Percentiles rank a stretch among this genome's conserved stretches.
Evolutionary conservation across 2,113 vertebrate species (phyloP).

Genomic region (Toxotes jaculatrix): DNA sequence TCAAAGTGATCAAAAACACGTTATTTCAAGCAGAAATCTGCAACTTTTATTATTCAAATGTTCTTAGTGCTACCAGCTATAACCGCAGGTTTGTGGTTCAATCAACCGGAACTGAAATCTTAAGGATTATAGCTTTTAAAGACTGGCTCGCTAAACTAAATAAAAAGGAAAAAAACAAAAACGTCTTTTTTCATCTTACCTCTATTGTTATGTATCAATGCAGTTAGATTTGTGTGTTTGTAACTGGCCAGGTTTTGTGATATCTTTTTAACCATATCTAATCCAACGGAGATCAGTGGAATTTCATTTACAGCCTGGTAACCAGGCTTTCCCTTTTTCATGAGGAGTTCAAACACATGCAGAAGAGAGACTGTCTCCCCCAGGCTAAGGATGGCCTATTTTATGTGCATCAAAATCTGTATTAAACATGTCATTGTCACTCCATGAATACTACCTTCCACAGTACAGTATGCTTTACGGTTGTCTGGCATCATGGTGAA

Average conservation of each 20-base stretch:
- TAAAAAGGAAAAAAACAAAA: no score
- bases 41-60: neutral
- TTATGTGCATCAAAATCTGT: conserved; percentile 35
- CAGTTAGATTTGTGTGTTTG: neutral
- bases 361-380: neutral
- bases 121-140: neutral
- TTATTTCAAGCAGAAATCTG: neutral
- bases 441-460: neutral
- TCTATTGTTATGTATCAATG: neutral
- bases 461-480: neutral
- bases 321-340: conserved; percentile 19
- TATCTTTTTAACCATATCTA: no score
- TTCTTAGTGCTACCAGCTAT: neutral
- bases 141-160: no score
- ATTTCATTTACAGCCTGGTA: neutral
- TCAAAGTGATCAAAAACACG: neutral
- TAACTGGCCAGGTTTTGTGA: neutral
- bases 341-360: conserved; percentile 22
- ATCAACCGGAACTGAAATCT: neutral
- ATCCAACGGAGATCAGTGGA: neutral
- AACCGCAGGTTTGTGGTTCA: neutral
- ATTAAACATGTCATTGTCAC: conserved; percentile 37
- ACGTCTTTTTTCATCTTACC: neutral
- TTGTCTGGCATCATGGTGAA: neutral
- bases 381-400: conserved; percentile 28